Conservation (phyloP, 2,888 invertebrate genomes). For the Laspeyria flexula region DNA sequence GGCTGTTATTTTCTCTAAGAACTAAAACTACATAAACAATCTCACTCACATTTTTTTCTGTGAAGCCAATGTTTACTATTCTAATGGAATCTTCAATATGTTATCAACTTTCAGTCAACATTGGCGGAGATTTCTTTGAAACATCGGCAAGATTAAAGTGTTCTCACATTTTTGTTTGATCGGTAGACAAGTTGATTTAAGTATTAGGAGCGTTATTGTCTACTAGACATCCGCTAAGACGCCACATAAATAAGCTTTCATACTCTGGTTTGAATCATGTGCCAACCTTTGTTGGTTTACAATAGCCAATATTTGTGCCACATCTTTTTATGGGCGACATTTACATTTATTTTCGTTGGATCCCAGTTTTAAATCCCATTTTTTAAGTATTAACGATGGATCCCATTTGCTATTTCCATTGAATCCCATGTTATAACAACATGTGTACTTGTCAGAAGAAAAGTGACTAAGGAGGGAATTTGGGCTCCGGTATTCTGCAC, state of each 20-base stretch:
- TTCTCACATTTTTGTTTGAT: constrained; percentile 38
- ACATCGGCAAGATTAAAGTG: constrained; percentile 40
- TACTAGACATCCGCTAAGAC: constrained; percentile 41
- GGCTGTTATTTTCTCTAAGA: neutral
- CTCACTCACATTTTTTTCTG: constrained; percentile 9
- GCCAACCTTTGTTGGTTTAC: constrained; percentile 34
- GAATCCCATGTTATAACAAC: too few relatives aligned
- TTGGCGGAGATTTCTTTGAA: constrained; percentile 36
- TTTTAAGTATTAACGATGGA: too few relatives aligned
- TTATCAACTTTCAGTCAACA: constrained; percentile 28
- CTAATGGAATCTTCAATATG: constrained; percentile 38
- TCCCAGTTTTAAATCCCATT: too few relatives aligned
- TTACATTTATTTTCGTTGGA: too few relatives aligned
- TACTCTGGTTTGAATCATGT: constrained; percentile 32
- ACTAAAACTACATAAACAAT: constrained; percentile 15
- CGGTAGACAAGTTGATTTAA: constrained; percentile 47
- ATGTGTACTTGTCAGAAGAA: too few relatives aligned
- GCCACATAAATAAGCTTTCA: constrained; percentile 47
- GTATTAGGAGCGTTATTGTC: constrained; percentile 47
- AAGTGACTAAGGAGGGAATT: too few relatives aligned
- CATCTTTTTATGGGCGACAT: neutral
- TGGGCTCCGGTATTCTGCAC: too few relatives aligned
- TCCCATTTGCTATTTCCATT: too few relatives aligned
- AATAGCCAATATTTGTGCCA: constrained; percentile 35
- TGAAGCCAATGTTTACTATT: constrained; percentile 33